Evolutionary conservation across 2,888 invertebrate genomes (phyloP).

Genomic region (Argynnis bischoffii): DNA sequence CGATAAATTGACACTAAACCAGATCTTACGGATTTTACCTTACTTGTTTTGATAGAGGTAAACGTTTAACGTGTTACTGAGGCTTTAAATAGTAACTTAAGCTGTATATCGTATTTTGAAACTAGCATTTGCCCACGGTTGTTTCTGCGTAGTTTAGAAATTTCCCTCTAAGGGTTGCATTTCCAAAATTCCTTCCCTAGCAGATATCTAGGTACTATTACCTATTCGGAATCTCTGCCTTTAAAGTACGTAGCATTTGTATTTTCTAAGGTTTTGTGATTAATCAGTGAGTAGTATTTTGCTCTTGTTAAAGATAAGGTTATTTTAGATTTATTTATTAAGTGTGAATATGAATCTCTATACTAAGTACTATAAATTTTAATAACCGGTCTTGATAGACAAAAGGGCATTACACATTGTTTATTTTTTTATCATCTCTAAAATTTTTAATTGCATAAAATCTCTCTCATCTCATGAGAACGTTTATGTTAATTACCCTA

Average conservation of each 20-base stretch:
- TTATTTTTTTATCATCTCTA: conserved; percentile 50
- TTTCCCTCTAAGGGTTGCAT: no score
- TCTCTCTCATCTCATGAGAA: conserved; percentile 64
- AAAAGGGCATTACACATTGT: conserved; percentile 54
- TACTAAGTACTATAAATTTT: no score
- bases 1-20: conserved; percentile 27
- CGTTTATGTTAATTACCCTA: conserved; percentile 75
- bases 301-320: no score
- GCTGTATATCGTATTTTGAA: not conserved
- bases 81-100: conserved; percentile 7
- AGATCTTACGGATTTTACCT: conserved; percentile 26
- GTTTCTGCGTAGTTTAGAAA: not conserved
- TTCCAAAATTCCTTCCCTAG: no score
- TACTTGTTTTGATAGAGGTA: conserved; percentile 16
- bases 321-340: no score
- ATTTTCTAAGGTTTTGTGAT: no score
- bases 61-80: conserved; percentile 10
- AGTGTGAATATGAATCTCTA: no score
- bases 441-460: conserved; percentile 69
- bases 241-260: no score
- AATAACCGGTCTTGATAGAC: conserved; percentile 24
- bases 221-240: no score
- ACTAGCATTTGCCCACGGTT: not conserved
- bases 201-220: no score
- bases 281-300: no score